Base-by-base conservation (phyloP, 1,140 invertebrate genomes). In the Cotesia typhae region DNA sequence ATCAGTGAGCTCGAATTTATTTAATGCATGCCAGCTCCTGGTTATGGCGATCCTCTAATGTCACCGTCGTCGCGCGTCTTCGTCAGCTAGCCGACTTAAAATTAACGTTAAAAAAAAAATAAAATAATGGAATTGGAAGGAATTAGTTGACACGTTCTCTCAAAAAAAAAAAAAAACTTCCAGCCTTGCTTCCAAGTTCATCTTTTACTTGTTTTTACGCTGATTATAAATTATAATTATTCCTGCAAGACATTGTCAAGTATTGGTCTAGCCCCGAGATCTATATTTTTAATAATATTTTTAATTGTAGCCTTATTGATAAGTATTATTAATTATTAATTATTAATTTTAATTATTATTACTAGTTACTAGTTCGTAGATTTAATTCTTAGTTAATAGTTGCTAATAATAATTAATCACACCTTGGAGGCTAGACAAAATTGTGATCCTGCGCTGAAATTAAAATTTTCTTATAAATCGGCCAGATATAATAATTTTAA, bases 1-100 rank as follows among this genome's bases (percentile, higher is more conserved):
- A 35, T 35, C 35, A 63, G 59, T 69, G 59, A 64, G 35, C 55
- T n/a, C 53, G 38, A 52, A 59, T 61, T 57, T 38, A 14, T 65
- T 47, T 65, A 35, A 61, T 65, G 63, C 63, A 65, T 65, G 37
- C 63, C 63, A 65, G 35, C 36, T 41, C 37, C n/a, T 41, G 12
- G 12, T 51, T 20, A 63, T 41, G 59, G 68, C 9, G 51, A 67
- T 55, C 38, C 28, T 55, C 12, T 17, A 52, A 35, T 10, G 6
- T 9, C 41, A 47, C 10, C 41, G 41, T 71, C 61, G 70, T 71
- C 60, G 17, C 55, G 61, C 59, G 28, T 61, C 37, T 41, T 70
- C 38, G 12, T 41, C 14, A 67, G 53, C 41, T 47, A 47, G 41
- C 41, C 41, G 41, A 47, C 28, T 28, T 28, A 28, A 28, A 28